phyloP scores from a whole-genome alignment of 2,797 vertebrate genomes.

The Microctenopoma lineatum region DNA sequence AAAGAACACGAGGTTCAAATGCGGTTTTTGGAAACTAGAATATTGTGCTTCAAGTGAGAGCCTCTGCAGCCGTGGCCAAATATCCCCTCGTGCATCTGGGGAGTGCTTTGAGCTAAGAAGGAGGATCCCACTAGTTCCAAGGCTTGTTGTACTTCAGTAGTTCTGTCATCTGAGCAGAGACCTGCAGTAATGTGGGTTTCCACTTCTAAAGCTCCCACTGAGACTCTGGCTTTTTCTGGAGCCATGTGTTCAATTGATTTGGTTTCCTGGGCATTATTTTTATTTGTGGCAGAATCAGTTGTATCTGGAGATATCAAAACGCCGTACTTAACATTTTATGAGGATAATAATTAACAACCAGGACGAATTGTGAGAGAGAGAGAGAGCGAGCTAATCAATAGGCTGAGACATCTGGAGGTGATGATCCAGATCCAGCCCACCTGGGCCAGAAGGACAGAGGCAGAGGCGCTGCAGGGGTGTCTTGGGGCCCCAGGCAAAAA shows the following conservation, averaged over 20 bases:
- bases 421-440: too few relatives aligned
- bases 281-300: not conserved
- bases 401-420: too few relatives aligned
- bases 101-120: slow-evolving; percentile 4
- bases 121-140: not conserved
- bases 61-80: not conserved
- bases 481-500: too few relatives aligned
- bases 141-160: slow-evolving; percentile 9
- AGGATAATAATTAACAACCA: too few relatives aligned
- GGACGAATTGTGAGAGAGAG: too few relatives aligned
- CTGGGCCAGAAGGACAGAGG: too few relatives aligned
- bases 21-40: not conserved
- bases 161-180: not conserved
- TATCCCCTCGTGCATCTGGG: not conserved
- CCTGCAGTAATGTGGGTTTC: not conserved
- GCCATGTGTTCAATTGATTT: not conserved
- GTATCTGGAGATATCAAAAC: not conserved
- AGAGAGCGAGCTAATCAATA: too few relatives aligned
- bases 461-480: too few relatives aligned
- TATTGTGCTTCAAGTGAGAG: slow-evolving; percentile 6
- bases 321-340: too few relatives aligned
- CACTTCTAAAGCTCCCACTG: slow-evolving; percentile 6
- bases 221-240: not conserved
- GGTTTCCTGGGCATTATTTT: not conserved
- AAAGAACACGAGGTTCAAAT: not conserved